These are phyloP conservation scores for Apamea anceps DNA, from an alignment of 2,888 invertebrate species.

Conservation along the genomic window DNA sequence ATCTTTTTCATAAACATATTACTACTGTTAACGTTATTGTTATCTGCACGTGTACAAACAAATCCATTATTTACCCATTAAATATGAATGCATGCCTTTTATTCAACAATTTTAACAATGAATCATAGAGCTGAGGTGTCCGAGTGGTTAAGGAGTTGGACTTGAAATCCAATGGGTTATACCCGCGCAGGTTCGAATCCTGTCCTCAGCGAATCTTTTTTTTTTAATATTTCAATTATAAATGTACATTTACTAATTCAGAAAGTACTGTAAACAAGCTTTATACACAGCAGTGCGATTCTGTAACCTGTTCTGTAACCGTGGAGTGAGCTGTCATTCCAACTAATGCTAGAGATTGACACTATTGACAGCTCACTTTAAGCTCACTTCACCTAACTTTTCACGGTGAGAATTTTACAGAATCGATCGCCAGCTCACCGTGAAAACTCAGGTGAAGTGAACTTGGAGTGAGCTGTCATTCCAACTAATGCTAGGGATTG, in stretches of 20 bases:
- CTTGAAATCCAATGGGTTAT: constrained; percentile 90
- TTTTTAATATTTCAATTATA: not conserved
- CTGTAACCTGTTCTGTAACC: no score
- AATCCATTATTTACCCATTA: not conserved
- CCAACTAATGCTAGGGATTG: no score
- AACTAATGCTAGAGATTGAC: no score
- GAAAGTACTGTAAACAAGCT: not conserved
- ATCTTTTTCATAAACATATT: not conserved
- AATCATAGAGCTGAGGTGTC: constrained; percentile 87
- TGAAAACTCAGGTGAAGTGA: no score
- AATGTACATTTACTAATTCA: not conserved
- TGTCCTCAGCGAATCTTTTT: constrained; percentile 33
- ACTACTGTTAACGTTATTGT: not conserved
- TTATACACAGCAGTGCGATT: no score
- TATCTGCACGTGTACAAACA: constrained; percentile 39
- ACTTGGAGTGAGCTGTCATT: no score
- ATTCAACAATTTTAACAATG: constrained; percentile 7
- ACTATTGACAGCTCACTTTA: no score
- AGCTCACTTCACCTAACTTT: no score
- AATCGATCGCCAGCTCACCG: no score
- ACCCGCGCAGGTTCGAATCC: constrained; percentile 28
- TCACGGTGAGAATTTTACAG: no score
- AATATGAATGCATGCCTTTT: not conserved
- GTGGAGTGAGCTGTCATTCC: no score
- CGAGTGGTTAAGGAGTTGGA: constrained; percentile 91